Evolutionary conservation across 2,888 invertebrate genomes (phyloP).

Genomic region (Scelioninae gen. 2): DNA sequence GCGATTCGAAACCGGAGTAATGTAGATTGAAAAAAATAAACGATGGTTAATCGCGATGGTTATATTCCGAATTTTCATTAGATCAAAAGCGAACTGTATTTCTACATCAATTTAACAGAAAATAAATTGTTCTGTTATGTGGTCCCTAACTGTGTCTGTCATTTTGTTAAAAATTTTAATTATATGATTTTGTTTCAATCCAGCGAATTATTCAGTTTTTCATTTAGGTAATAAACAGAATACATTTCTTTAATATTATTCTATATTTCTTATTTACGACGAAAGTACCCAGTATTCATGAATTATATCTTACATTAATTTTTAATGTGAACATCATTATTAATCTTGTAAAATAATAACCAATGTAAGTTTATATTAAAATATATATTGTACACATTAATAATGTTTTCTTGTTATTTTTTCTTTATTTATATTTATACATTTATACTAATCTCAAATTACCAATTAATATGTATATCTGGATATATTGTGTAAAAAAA

Average conservation of each 20-base stretch:
- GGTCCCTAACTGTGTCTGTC: slow-evolving; percentile 6
- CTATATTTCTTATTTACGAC: too few species aligned
- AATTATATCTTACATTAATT: neutral
- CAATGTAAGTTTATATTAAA: too few species aligned
- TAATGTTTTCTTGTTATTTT: too few species aligned
- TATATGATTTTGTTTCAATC: slow-evolving; percentile 10
- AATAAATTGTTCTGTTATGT: slow-evolving; percentile 47
- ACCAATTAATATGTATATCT: too few species aligned
- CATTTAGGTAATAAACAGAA: slow-evolving; percentile 3
- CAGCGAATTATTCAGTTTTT: neutral
- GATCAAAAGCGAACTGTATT: slow-evolving; percentile 18
- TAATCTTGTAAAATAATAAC: too few species aligned
- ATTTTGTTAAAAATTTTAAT: slow-evolving; percentile 24
- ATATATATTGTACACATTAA: too few species aligned
- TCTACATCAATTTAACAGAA: slow-evolving; percentile 23
- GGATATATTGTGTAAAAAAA: too few species aligned
- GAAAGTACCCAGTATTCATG: too few species aligned
- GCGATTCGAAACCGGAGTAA: neutral
- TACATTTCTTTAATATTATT: neutral
- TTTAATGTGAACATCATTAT: too few species aligned
- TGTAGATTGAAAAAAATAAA: neutral
- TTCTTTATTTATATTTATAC: too few species aligned
- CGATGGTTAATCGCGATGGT: too few species aligned
- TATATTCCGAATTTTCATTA: slow-evolving; percentile 24
- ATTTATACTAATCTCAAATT: too few species aligned